A percentile compares a stretch with the other conserved stretches of the same genome.
These are phyloP conservation scores for Corvus cornix DNA, from an alignment of 2,113 vertebrate species.

Conservation along the genomic window DNA sequence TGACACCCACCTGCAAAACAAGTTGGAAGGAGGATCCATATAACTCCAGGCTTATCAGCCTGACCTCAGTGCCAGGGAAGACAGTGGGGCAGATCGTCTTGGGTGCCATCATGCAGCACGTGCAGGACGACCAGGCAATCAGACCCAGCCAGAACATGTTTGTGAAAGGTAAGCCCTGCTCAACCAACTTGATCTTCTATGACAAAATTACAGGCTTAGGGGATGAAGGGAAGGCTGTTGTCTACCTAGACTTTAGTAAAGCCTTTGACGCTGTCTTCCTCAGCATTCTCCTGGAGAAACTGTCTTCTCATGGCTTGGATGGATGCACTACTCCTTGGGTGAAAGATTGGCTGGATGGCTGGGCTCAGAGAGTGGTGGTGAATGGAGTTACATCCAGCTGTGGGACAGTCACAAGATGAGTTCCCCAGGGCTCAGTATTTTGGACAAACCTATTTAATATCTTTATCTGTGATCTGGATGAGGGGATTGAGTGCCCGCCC, in stretches of 20 bases:
- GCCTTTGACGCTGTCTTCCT: neutral
- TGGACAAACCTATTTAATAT: neutral
- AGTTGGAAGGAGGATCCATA: accelerated
- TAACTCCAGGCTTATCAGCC: neutral
- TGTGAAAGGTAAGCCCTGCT: accelerated
- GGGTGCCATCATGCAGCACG: accelerated
- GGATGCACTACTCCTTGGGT: neutral
- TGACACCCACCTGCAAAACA: neutral
- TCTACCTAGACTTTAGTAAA: neutral
- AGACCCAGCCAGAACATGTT: accelerated
- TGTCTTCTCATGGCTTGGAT: neutral
- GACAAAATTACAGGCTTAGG: neutral
- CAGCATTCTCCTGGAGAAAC: neutral
- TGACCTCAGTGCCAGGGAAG: accelerated
- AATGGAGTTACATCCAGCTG: neutral
- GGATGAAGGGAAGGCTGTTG: neutral
- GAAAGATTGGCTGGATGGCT: neutral
- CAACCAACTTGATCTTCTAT: neutral
- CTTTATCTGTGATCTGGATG: neutral
- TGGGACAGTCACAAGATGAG: neutral
- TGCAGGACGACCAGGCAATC: no score
- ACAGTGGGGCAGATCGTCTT: neutral
- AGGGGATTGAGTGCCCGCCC: neutral
- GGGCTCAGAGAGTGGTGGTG: neutral
- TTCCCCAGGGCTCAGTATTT: neutral